phyloP scores from a whole-genome alignment of 2,797 vertebrate species.

The Macropus fuliginosus region DNA sequence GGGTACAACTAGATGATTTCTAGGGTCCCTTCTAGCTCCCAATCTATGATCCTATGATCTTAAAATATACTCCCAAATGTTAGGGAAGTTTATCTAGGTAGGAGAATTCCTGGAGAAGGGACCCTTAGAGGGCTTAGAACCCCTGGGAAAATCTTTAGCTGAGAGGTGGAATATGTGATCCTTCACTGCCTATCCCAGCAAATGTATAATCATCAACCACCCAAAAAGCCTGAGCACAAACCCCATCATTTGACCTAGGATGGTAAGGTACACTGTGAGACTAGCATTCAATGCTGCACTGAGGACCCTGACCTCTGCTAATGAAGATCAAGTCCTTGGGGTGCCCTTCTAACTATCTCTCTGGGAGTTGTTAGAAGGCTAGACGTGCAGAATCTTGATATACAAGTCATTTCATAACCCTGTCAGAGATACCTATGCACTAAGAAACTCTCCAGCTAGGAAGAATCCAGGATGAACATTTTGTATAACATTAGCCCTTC shows the following conservation, averaged over 20 bases:
- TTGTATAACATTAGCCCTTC: background rate
- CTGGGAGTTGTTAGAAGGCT: background rate
- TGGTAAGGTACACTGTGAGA: background rate
- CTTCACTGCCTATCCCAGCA: background rate
- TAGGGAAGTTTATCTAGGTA: constrained; percentile 25
- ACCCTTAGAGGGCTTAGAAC: constrained; percentile 56
- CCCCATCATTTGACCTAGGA: background rate
- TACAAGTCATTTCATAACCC: background rate
- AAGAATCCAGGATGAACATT: background rate
- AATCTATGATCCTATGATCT: background rate
- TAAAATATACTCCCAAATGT: fast-evolving
- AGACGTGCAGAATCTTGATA: background rate
- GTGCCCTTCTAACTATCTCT: background rate
- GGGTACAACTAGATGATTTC: background rate
- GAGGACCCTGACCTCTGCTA: background rate
- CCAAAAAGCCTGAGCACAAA: background rate
- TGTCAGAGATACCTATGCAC: background rate
- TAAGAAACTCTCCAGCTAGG: background rate
- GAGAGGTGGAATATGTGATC: background rate
- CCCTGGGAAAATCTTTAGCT: background rate
- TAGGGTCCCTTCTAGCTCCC: background rate
- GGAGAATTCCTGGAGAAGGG: background rate
- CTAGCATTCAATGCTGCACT: background rate
- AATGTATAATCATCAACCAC: background rate
- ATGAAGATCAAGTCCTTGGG: background rate